These are phyloP conservation scores for Lepus europaeus DNA, from an alignment of 2,113 vertebrate species.

Conservation along the genomic window DNA sequence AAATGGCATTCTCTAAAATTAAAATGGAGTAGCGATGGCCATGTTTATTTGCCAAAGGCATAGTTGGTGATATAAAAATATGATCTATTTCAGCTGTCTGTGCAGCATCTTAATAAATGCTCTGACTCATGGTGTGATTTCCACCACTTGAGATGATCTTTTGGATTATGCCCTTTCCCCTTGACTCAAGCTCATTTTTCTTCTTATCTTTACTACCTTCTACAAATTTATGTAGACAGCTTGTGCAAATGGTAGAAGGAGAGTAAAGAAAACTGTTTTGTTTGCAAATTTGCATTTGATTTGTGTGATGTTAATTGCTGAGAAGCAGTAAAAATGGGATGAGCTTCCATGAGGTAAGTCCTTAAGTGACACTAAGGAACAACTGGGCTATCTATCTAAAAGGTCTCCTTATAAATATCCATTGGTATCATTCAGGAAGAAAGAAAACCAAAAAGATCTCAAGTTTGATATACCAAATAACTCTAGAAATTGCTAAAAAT, in stretches of 20 bases:
- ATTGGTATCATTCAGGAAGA: slow-evolving; percentile 23
- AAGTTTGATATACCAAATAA: slow-evolving; percentile 62
- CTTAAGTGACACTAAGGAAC: slow-evolving; percentile 73
- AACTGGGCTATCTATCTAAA: slow-evolving; percentile 24
- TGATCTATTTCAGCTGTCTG: slow-evolving; percentile 38
- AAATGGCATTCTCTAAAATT: slow-evolving; percentile 53
- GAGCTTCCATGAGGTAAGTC: slow-evolving; percentile 55
- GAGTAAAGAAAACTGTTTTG: slow-evolving; percentile 49
- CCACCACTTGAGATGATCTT: slow-evolving; percentile 58
- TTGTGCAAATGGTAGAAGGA: background rate
- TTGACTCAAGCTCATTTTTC: slow-evolving; percentile 38
- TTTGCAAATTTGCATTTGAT: slow-evolving; percentile 71
- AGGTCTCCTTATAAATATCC: slow-evolving; percentile 38
- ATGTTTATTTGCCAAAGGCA: slow-evolving; percentile 69
- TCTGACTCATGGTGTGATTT: slow-evolving; percentile 53
- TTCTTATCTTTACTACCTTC: slow-evolving; percentile 44
- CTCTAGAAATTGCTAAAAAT: slow-evolving; percentile 55
- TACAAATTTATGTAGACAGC: slow-evolving; percentile 38
- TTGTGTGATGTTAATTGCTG: slow-evolving; percentile 29
- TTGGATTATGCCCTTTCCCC: background rate
- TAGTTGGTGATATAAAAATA: slow-evolving; percentile 57
- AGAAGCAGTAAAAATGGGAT: slow-evolving; percentile 47
- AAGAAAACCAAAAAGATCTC: slow-evolving; percentile 28
- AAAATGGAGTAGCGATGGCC: slow-evolving; percentile 24
- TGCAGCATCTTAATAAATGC: slow-evolving; percentile 54